A percentile compares a stretch with the other conserved stretches of the same genome.
phyloP scores from a whole-genome alignment of 2,113 vertebrate genomes.

The Alethe castanea region DNA sequence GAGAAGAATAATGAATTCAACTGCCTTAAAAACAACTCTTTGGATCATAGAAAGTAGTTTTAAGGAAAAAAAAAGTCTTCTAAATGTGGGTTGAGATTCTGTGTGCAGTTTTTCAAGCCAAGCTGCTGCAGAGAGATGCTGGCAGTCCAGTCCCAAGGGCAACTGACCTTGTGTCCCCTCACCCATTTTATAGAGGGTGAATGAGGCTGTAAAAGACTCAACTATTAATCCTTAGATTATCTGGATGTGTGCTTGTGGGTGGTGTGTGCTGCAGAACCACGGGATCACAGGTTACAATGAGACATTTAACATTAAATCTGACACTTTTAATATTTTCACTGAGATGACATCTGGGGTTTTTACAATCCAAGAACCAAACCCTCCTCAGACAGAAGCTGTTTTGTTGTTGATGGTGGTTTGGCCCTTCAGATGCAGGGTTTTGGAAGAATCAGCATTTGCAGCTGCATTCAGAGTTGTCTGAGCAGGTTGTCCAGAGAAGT shows the following conservation, averaged over 20 bases:
- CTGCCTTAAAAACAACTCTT: neutral
- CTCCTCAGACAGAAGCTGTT: neutral
- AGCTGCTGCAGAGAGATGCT: neutral
- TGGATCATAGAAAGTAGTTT: neutral
- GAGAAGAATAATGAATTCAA: conserved; percentile 5
- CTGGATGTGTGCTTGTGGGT: neutral
- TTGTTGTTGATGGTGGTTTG: neutral
- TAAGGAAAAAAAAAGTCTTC: neutral
- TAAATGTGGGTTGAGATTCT: neutral
- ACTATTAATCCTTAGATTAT: neutral
- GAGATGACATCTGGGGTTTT: neutral
- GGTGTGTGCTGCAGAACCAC: neutral
- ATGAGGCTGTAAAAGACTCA: neutral
- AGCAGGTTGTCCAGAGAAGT: neutral
- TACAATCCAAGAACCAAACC: neutral
- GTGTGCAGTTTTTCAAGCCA: neutral
- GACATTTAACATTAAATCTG: neutral
- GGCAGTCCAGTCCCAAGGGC: neutral
- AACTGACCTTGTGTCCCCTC: neutral
- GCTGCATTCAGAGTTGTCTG: neutral
- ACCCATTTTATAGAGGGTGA: neutral
- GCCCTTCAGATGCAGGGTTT: neutral
- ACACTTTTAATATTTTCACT: neutral
- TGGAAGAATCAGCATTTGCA: neutral
- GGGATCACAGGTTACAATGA: neutral